Percentiles rank a stretch among this genome's conserved stretches.
Conservation (phyloP, 2,797 vertebrate genomes). For the Champsocephalus gunnari region DNA sequence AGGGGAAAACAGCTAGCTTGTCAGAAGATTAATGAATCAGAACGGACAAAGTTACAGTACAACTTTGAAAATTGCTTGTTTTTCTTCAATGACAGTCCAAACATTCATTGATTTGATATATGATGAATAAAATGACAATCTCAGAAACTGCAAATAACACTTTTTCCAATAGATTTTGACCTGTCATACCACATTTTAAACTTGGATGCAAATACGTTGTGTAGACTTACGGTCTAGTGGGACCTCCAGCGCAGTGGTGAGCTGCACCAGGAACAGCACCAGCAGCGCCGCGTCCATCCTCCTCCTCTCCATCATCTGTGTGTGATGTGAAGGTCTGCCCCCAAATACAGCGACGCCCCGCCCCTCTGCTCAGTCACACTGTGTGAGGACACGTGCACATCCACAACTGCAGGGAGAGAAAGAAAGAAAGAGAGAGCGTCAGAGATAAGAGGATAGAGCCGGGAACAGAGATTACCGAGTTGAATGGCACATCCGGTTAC, state of each 20-base stretch:
- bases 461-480: conserved; percentile 29
- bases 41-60: background rate
- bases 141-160: background rate
- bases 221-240: conserved; percentile 94
- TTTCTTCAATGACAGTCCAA: background rate
- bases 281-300: conserved; percentile 80
- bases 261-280: conserved; percentile 87
- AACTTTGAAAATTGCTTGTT: background rate
- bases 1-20: background rate
- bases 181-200: background rate
- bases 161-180: background rate
- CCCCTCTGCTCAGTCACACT: conserved; percentile 67
- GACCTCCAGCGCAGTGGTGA: conserved; percentile 90
- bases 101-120: background rate
- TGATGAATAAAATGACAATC: conserved; percentile 8
- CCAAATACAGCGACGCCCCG: conserved; percentile 65
- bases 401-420: conserved; percentile 73
- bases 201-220: conserved; percentile 5
- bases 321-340: conserved; percentile 74
- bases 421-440: conserved; percentile 16
- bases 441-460: conserved; percentile 41
- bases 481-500: conserved; percentile 43
- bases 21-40: background rate
- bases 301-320: conserved; percentile 86
- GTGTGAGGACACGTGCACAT: conserved; percentile 63